Base-by-base conservation (phyloP, 1,140 invertebrate genomes). In the Asbolus verrucosus region DNA sequence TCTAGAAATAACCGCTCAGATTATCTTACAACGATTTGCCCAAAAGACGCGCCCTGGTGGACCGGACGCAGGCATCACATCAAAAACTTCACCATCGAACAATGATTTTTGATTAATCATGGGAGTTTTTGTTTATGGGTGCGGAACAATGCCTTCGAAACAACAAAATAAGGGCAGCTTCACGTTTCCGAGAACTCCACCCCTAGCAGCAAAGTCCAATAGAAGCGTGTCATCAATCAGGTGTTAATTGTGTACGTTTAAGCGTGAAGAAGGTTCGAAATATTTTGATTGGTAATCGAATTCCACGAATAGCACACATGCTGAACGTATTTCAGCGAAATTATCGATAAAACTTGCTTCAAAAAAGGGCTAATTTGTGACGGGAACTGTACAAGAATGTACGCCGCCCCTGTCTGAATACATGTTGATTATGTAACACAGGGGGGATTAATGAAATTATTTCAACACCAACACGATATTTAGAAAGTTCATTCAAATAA, bases 1-100 rank as follows among this genome's bases (percentile, higher is more conserved):
- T 36, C 61, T 63, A 38, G 61, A 63, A 63, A 63, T 63, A 63
- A 39, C 61, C 61, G 61, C 61, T 11, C 14, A 16, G 61, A 63
- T 63, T 63, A 63, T 63, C 61, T 63, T 63, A 33, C 61, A 63
- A n/a, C n/a, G 33, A 63, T 63, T 18, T 36, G 19, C 33, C 61
- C 13, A 15, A 36, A 62, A 62, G 11, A 5, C 15, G 16, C 9
- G 46, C 19, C 27, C 27, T 59, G 5, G n/a, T n/a, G n/a, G n/a
- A n/a, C n/a, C n/a, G n/a, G n/a, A n/a, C n/a, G n/a, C n/a, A n/a
- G n/a, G n/a, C n/a, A n/a, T n/a, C n/a, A n/a, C 38, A 4, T 13
- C 43, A 18, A 62, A 36, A 19, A 21, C 8, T 62, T n/a, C 30
- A 9, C 9, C 31, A 5, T 8, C 11, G 14, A 9, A 62, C 27